A percentile compares a stretch with the other conserved stretches of the same genome.
Conservation (phyloP, 2,113 vertebrate species). For the Pedetes capensis region DNA sequence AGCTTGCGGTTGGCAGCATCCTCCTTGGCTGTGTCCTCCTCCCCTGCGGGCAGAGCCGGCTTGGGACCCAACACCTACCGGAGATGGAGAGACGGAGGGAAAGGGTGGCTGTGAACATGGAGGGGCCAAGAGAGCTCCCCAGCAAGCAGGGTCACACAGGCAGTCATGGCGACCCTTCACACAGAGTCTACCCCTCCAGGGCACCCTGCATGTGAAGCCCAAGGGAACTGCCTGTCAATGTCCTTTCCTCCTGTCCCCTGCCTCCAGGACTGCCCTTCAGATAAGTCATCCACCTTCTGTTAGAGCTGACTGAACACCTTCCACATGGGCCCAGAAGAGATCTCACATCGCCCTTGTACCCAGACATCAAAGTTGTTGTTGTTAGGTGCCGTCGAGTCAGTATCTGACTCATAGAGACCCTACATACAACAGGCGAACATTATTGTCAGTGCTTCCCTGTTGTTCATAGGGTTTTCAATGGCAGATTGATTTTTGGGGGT, state of each 20-base stretch:
- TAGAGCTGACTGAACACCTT: not conserved
- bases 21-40: conserved; percentile 85
- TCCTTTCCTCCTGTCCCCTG: not conserved
- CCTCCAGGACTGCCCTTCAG: not conserved
- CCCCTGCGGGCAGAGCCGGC: conserved; percentile 88
- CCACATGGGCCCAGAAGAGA: not conserved
- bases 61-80: conserved; percentile 93
- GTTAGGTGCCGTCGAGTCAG: too few species aligned
- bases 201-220: not conserved
- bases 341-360: not conserved
- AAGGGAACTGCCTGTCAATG: not conserved
- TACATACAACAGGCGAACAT: too few species aligned
- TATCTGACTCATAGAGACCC: too few species aligned
- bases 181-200: not conserved
- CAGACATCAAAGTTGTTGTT: too few species aligned
- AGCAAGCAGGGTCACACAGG: accelerated
- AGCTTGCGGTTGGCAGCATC: conserved; percentile 92
- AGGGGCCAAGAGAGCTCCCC: not conserved
- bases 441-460: too few species aligned
- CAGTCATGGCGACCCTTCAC: accelerated
- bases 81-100: not conserved
- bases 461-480: too few species aligned
- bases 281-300: accelerated
- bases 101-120: not conserved
- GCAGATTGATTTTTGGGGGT: too few species aligned